Percentiles rank a stretch among this genome's conserved stretches.
phyloP scores from a whole-genome alignment of 2,888 invertebrate genomes.

The Mimachlamys varia region DNA sequence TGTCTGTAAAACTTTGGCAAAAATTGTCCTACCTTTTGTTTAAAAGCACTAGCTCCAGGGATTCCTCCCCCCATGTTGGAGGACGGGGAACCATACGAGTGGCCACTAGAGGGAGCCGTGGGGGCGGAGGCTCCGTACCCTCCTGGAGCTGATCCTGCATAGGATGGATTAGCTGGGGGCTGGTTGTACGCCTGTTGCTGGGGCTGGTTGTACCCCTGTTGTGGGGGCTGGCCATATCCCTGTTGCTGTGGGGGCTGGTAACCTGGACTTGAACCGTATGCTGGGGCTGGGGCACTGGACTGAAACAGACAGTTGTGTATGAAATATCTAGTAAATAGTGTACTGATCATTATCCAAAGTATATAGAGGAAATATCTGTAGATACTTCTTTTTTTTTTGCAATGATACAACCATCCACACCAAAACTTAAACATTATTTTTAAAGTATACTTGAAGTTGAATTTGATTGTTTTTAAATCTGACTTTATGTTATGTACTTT shows the following conservation, averaged over 20 bases:
- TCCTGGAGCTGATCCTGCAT: slow-evolving; percentile 45
- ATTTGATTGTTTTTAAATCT: too few relatives aligned
- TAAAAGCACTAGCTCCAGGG: neutral
- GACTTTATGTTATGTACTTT: too few relatives aligned
- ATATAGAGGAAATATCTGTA: too few relatives aligned
- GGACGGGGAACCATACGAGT: slow-evolving; percentile 50
- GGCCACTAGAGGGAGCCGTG: slow-evolving; percentile 41
- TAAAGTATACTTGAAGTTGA: too few relatives aligned
- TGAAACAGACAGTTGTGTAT: neutral
- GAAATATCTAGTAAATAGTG: too few relatives aligned
- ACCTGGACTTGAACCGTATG: slow-evolving; percentile 54
- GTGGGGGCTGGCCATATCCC: slow-evolving; percentile 44
- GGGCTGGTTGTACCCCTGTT: slow-evolving; percentile 42
- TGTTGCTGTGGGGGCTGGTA: slow-evolving; percentile 54
- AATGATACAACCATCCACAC: too few relatives aligned
- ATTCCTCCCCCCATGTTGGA: slow-evolving; percentile 42
- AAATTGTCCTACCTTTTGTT: neutral
- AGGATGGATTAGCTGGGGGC: slow-evolving; percentile 51
- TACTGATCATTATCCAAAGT: too few relatives aligned
- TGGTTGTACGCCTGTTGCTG: slow-evolving; percentile 56
- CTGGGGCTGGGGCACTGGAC: slow-evolving; percentile 42
- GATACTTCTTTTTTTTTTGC: too few relatives aligned
- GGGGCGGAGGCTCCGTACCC: slow-evolving; percentile 42
- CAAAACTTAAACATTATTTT: too few relatives aligned
- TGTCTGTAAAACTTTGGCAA: neutral